Percentiles rank a stretch among this genome's conserved stretches.
These are phyloP conservation scores for Aythya baeri DNA, from an alignment of 2,113 vertebrate species.

Conservation along the genomic window DNA sequence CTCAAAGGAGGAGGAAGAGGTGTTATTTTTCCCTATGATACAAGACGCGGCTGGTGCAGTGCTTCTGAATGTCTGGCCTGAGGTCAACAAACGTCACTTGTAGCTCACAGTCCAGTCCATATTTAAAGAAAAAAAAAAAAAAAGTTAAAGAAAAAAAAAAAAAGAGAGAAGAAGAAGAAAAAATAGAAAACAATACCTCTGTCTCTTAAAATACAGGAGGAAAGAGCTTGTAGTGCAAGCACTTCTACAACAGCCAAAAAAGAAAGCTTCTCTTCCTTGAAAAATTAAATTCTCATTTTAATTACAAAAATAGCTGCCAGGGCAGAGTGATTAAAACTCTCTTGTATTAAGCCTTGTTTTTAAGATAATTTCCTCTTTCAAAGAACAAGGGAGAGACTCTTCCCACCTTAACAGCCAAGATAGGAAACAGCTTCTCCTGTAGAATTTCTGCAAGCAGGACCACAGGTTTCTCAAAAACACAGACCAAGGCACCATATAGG, in stretches of 20 bases:
- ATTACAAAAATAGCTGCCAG: background rate
- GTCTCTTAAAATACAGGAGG: background rate
- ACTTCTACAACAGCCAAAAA: background rate
- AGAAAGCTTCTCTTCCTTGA: background rate
- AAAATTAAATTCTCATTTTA: background rate
- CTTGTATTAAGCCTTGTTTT: background rate
- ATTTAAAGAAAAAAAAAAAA: background rate
- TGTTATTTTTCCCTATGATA: background rate
- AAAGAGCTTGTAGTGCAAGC: background rate
- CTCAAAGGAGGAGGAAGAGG: background rate
- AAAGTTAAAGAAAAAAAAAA: too few relatives aligned
- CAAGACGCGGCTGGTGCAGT: accelerated
- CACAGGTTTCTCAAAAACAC: background rate
- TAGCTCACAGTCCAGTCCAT: background rate
- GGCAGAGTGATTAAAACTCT: background rate
- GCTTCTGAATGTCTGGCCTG: background rate
- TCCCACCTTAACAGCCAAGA: background rate
- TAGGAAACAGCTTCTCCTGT: background rate
- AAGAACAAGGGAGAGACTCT: background rate
- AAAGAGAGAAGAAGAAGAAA: background rate
- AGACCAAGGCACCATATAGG: accelerated
- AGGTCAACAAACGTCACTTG: background rate
- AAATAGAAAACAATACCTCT: background rate
- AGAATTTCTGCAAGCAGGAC: background rate
- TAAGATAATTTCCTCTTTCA: background rate